Base-by-base conservation (phyloP, 2,888 invertebrate species). In the Nysson spinosus region DNA sequence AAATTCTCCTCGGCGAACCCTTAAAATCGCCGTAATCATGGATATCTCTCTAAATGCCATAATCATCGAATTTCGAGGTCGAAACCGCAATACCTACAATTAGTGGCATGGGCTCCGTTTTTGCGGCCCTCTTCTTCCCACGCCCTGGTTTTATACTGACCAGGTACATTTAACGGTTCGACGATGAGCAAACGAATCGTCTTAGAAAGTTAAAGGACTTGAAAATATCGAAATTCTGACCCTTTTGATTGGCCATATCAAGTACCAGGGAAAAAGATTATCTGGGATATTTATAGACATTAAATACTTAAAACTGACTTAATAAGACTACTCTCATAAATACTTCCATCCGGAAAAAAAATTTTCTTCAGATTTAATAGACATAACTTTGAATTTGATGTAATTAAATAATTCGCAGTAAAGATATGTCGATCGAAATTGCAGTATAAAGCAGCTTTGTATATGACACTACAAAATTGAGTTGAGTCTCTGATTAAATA, bases 21-120 rank as follows among this genome's bases (percentile, higher is more conserved):
- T 28, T 28, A 35, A 71, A 71, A 75, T 70, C 64, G 61, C 49
- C 57, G 68, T 78, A 79, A 80, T 80, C 78, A 76, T 44, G 69
- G 66, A 73, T 71, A 72, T 74, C 68, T 71, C 43, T 70, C 73
- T 80, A 80, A 82, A 81, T 70, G 77, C 77, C 73, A 73, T 79
- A 83, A 83, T 83, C 79, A 78, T 78, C 62, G 75, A 74, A 75
- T 76, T 81, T 73, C 58, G 70, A 69, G 70, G 60, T 49, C 57
- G 65, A 69, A 65, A 64, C 71, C 57, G 62, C 73, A 71, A 80
- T 80, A 79, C 79, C 80, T 77, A 58, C 78, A 85, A 85, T 85
- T 85, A 85, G 74, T 78, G 70, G 43, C 66, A 43, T 51, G 49
- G 71, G 65, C 58, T 55, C 67, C 37, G 61, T 49, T 54, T 57